phyloP scores from a whole-genome alignment of 2,113 vertebrate genomes.

The zebrafish (Danio rerio) region DNA sequence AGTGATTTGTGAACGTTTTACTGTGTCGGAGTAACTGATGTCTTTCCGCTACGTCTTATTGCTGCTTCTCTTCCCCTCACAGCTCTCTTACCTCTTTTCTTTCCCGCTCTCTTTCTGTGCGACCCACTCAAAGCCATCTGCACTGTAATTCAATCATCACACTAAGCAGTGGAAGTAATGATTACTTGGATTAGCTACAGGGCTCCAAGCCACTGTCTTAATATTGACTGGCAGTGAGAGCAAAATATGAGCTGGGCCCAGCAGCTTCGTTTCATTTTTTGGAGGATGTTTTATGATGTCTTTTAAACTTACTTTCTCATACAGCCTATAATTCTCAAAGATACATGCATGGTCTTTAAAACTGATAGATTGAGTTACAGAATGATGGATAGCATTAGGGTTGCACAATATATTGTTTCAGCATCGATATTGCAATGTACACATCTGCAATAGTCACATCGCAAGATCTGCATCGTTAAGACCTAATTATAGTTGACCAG shows the following conservation, averaged over 20 bases:
- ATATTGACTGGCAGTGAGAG: conserved; percentile 52
- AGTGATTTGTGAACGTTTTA: conserved; percentile 32
- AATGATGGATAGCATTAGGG: too few species aligned
- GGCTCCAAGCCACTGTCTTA: conserved; percentile 53
- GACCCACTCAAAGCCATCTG: conserved; percentile 47
- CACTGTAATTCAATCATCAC: conserved; percentile 73
- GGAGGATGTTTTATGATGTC: not conserved
- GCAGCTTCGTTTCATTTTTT: not conserved
- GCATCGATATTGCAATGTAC: too few species aligned
- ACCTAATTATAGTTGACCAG: too few species aligned
- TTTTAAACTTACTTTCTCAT: not conserved
- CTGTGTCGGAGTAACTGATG: not conserved
- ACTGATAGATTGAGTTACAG: not conserved
- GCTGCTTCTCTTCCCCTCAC: conserved; percentile 44
- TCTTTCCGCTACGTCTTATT: conserved; percentile 23
- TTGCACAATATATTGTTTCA: too few species aligned
- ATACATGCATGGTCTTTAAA: not conserved
- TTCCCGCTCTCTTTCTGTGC: conserved; percentile 1
- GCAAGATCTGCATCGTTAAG: too few species aligned
- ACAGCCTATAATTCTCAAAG: not conserved
- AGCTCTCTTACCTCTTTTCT: not conserved
- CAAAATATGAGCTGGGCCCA: conserved; percentile 20
- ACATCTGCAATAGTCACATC: too few species aligned
- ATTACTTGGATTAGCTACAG: conserved; percentile 66
- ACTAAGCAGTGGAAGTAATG: conserved; percentile 64